A percentile compares a stretch with the other conserved stretches of the same genome.
Conservation (phyloP, 2,797 vertebrate species). For the Xerus rutilus region DNA sequence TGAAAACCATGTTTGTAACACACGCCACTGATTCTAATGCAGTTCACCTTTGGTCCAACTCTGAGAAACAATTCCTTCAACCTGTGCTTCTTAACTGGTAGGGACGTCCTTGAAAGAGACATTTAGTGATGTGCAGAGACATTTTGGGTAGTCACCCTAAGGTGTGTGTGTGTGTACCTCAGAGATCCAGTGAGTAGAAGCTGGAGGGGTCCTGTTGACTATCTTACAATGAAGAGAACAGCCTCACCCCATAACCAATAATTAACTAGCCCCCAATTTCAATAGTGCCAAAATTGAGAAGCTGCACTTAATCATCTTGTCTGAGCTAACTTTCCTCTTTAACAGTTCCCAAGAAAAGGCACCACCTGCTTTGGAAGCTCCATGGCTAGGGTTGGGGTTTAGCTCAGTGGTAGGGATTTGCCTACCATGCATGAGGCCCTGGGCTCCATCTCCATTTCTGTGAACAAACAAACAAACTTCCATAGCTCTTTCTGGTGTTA, state of each 20-base stretch:
- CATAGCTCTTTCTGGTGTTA: conserved; percentile 2
- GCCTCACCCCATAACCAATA: background rate
- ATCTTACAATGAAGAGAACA: background rate
- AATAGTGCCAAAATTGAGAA: background rate
- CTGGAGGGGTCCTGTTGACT: background rate
- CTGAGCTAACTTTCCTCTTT: background rate
- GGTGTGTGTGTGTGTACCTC: too few species aligned
- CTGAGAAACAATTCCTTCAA: background rate
- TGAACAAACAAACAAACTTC: background rate
- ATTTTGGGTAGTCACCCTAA: too few species aligned
- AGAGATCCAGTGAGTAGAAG: background rate
- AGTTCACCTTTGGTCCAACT: background rate
- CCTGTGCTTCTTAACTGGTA: background rate
- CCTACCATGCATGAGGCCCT: background rate
- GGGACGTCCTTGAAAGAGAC: background rate
- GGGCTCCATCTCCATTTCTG: background rate
- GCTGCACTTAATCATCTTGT: background rate
- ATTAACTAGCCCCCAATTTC: background rate
- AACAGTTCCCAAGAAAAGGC: background rate
- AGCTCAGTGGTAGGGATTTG: background rate
- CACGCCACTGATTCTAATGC: background rate
- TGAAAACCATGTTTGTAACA: background rate
- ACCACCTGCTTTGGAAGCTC: background rate
- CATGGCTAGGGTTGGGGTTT: background rate
- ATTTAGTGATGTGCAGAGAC: background rate